A percentile compares a stretch with the other conserved stretches of the same genome.
These are phyloP conservation scores for Maccullochella peelii DNA, from an alignment of 2,113 vertebrate genomes.

Conservation along the genomic window DNA sequence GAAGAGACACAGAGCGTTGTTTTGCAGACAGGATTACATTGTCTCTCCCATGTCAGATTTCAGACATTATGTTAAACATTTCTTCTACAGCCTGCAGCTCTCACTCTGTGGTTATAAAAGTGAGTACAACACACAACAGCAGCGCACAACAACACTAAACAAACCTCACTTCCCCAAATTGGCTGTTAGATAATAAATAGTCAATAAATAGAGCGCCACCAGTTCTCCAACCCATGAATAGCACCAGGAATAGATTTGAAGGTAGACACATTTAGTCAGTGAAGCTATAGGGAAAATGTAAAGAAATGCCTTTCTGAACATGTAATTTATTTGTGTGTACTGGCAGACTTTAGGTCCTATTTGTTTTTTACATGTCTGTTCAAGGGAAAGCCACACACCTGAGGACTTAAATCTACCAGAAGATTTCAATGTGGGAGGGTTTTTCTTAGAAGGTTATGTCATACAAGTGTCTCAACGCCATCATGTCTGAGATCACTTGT, in stretches of 20 bases:
- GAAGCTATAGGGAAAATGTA: neutral
- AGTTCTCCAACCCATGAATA: conserved; percentile 25
- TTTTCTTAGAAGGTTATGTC: conserved; percentile 44
- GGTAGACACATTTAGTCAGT: conserved; percentile 21
- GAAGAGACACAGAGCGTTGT: conserved; percentile 60
- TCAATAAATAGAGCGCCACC: conserved; percentile 32
- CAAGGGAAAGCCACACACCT: conserved; percentile 24
- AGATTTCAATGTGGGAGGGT: conserved; percentile 7
- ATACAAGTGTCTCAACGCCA: conserved; percentile 21
- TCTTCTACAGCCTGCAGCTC: conserved; percentile 39
- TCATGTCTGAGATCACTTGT: conserved; percentile 60
- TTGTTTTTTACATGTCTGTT: neutral
- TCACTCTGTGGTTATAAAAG: conserved; percentile 17
- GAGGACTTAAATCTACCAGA: conserved; percentile 1
- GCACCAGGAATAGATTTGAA: conserved; percentile 1
- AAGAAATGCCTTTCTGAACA: conserved; percentile 1
- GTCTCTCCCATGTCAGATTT: conserved; percentile 71
- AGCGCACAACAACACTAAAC: conserved; percentile 34
- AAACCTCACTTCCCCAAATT: conserved; percentile 38
- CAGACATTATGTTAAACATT: conserved; percentile 67
- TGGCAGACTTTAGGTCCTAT: neutral
- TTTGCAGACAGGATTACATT: conserved; percentile 78
- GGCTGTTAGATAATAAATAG: conserved; percentile 46
- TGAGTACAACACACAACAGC: neutral
- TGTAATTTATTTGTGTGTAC: neutral